Base-by-base conservation (phyloP, 2,113 vertebrate genomes). In the Dromaius novaehollandiae region DNA sequence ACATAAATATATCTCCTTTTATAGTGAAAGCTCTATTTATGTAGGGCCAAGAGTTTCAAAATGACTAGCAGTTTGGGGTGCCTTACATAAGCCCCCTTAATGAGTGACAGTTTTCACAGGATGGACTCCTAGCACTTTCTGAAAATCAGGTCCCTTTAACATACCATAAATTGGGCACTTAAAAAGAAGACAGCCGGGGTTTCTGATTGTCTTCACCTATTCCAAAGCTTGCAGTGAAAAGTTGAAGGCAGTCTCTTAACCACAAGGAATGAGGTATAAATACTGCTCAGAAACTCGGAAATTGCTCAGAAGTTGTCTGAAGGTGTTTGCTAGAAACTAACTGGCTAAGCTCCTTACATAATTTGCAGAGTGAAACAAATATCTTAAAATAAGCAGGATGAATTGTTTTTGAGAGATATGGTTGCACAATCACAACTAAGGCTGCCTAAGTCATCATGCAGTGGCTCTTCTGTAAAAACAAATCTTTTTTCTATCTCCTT, bases 341-440 rank as follows among this genome's bases (percentile, higher is more conserved):
- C 36, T 82, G 76, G 68, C n/a, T 83, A 93, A 86, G 40, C 63
- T 86, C 48, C 69, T 26, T 6, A 0, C 79, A 0, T 58, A 90
- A 88, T 79, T 50, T 22, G 25, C 58, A 44, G 48, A 53, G 28
- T 58, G 63, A 77, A 94, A 77, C 28, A 94, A 96, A 9, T 38
- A 42, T 56, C 38, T 8, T 38, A 38, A 38, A 38, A 38, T 38
- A 38, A 38, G 38, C 38, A 38, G 38, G 38, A 38, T 38, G 38
- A 38, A 38, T 38, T 38, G 38, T 38, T 38, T 38, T 38, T 8
- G 38, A 38, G 38, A 38, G 38, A 30, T 80, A 80, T 5, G 34
- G 71, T 91, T 86, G 2, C 82, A 93, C 64, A 95, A 81, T 66
- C 76, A 50, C 73, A 94, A 85, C 95, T 42, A 88, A 91, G 55